These are phyloP conservation scores for Platygyra sinensis DNA, from an alignment of 64 coral and sea anemone genomes.

Conservation along the genomic window DNA sequence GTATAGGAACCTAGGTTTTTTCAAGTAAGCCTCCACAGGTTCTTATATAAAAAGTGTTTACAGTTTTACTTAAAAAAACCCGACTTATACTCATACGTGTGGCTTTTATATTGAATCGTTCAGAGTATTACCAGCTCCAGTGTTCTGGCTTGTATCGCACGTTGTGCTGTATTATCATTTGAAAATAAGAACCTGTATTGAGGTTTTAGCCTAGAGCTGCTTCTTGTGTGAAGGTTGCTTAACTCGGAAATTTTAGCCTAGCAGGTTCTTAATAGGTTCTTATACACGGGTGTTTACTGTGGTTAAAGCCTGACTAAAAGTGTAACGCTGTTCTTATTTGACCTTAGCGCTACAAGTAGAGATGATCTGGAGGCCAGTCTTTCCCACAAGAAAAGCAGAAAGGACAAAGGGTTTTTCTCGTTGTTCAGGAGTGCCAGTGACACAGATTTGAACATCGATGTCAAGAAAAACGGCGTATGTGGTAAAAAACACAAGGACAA, in stretches of 20 bases:
- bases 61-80: too few species aligned
- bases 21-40: too few species aligned
- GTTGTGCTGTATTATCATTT: too few species aligned
- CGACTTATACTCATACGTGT: too few species aligned
- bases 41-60: too few species aligned
- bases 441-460: background rate
- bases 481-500: slow-evolving; percentile 32
- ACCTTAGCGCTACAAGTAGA: slow-evolving; percentile 17
- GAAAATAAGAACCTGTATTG: too few species aligned
- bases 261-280: too few species aligned
- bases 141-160: too few species aligned
- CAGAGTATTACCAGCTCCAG: too few species aligned
- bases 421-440: slow-evolving; percentile 19
- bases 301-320: background rate
- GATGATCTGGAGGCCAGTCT: slow-evolving; percentile 7
- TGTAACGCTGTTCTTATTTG: background rate
- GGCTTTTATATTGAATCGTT: too few species aligned
- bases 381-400: slow-evolving; percentile 23
- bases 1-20: too few species aligned
- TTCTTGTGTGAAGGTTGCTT: background rate
- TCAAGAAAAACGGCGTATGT: slow-evolving; percentile 4
- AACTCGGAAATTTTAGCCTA: background rate
- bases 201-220: too few species aligned
- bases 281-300: background rate
- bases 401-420: slow-evolving; percentile 16